Evolutionary conservation across 2,113 vertebrate genomes (phyloP).

Genomic region (Xenopus borealis): DNA sequence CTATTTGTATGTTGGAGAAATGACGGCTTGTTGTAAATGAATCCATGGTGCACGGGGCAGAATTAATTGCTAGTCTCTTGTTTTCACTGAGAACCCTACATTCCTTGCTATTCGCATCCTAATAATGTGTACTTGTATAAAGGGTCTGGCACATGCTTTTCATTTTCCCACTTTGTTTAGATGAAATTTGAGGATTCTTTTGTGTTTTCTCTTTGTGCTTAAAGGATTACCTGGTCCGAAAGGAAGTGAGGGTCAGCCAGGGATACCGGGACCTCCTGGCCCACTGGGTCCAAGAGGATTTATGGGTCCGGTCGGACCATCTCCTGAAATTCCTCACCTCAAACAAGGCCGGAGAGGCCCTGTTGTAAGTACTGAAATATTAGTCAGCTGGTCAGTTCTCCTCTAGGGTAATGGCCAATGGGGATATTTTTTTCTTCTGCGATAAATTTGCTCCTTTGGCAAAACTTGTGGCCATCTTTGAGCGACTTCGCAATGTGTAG

Average conservation of each 20-base stretch:
- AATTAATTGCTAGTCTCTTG: too few species aligned
- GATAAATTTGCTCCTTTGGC: too few species aligned
- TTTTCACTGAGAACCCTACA: background rate
- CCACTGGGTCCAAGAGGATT: constrained; percentile 84
- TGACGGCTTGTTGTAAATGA: too few species aligned
- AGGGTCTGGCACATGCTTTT: background rate
- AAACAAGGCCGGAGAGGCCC: constrained; percentile 90
- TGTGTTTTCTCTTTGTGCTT: constrained; percentile 46
- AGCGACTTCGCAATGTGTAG: too few species aligned
- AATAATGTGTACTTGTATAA: background rate
- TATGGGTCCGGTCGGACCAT: constrained; percentile 93
- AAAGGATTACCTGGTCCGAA: constrained; percentile 82
- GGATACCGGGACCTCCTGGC: constrained; percentile 76
- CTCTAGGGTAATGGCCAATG: too few species aligned
- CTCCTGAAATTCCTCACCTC: constrained; percentile 87
- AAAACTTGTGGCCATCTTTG: too few species aligned
- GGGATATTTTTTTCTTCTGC: too few species aligned
- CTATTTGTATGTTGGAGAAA: too few species aligned
- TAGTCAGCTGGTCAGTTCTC: too few species aligned
- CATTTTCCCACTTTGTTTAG: background rate
- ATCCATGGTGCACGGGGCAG: too few species aligned
- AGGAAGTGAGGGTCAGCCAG: constrained; percentile 76
- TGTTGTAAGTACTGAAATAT: constrained; percentile 75
- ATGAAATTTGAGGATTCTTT: background rate
- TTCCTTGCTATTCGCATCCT: background rate